Evolutionary conservation across 2,797 vertebrate species (phyloP), one percentile per base, ranked within the genome.

Genomic region (Lophotriccus pileatus): DNA sequence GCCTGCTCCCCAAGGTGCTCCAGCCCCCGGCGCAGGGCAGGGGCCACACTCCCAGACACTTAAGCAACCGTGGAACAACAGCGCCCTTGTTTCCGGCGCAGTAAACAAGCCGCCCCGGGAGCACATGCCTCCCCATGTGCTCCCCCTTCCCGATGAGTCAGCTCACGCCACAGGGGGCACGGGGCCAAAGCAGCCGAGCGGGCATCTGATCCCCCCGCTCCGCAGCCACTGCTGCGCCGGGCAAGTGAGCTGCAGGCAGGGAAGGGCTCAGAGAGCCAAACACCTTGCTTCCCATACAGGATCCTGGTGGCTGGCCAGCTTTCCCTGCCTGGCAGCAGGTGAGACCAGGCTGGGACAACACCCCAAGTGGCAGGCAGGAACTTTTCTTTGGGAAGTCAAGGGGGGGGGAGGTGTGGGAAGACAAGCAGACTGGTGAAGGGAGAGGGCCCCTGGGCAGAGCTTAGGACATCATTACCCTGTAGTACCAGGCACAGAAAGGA

Each of bases 1-100:
- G 72, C 82, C 73, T 62, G 76, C 84, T 97, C 96, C 96, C 94
- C 89, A 95, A 94, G 92, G 96, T 94, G 77, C 93, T 96, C 90
- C 92, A 90, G 22, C 84, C 63, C 78, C 63, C 50, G 78, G 89
- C 14, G 14, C 52, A 88, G 78, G 67, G 81, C 90, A 82, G 36
- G 50, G 76, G 89, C 87, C 28, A 20, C 20, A 20, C 91, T 97
- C 94, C 90, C 88, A 56, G 94, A 89, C 92, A 91, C 94, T 91
- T 84, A 72, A 83, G 95, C 92, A 97, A 87, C 32, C 50, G 63
- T 86, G 91, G 89, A 95, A 97, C 87, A 97, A 95, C 6, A 92
- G 93, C 37, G 23, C 24, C 44, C 67, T 84, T 93, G 94, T 96
- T 95, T 91, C 96, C 84, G 37, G 74, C 7, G 10, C 90, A 28